A percentile compares a stretch with the other conserved stretches of the same genome.
phyloP scores from a whole-genome alignment of 2,888 invertebrate species.

The Nymphalis polychloros region DNA sequence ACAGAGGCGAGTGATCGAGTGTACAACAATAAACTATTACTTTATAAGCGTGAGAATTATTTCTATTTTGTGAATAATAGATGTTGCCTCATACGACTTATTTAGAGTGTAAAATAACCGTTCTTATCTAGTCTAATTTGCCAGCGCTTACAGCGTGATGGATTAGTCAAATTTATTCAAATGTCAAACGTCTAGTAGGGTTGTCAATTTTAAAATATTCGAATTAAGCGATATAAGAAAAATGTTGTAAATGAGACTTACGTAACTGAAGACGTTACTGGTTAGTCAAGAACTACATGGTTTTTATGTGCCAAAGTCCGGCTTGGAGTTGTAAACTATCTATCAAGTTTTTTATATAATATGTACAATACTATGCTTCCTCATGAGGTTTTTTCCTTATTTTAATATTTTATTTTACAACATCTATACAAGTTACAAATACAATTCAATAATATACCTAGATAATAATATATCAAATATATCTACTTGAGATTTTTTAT shows the following conservation, averaged over 20 bases:
- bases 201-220: not conserved
- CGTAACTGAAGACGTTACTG: slow-evolving; percentile 21
- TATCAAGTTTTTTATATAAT: not conserved
- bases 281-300: slow-evolving; percentile 9
- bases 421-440: too few species aligned
- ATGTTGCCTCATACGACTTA: slow-evolving; percentile 40
- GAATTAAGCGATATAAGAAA: too few species aligned
- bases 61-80: slow-evolving; percentile 43
- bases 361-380: not conserved
- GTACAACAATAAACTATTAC: slow-evolving; percentile 21
- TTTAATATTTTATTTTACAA: too few species aligned
- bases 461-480: too few species aligned
- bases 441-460: too few species aligned
- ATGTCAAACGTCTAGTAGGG: slow-evolving; percentile 11
- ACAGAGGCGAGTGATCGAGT: slow-evolving; percentile 15
- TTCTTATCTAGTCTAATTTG: slow-evolving; percentile 37
- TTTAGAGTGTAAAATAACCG: slow-evolving; percentile 38
- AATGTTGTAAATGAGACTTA: slow-evolving; percentile 11
- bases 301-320: not conserved
- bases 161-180: slow-evolving; percentile 19
- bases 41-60: slow-evolving; percentile 36
- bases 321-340: not conserved
- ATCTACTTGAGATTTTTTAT: too few species aligned
- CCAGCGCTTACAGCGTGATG: slow-evolving; percentile 9
- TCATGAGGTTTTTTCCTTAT: not conserved